Evolutionary conservation across 30 jellyfish, hydroid and myxozoan genomes (phyloP).

Genomic region (Morbakka virulenta): DNA sequence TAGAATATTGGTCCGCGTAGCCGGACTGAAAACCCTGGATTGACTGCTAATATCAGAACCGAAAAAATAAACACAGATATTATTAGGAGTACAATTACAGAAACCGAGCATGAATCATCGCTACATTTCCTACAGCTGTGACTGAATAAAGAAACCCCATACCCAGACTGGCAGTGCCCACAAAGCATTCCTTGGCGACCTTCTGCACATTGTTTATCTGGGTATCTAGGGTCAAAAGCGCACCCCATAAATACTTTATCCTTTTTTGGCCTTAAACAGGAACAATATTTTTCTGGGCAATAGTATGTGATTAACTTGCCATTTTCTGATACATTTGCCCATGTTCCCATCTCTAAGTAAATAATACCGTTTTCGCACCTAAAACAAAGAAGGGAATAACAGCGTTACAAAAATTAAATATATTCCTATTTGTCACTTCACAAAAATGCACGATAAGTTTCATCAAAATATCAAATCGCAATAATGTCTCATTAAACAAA

Average conservation of each 20-base stretch:
- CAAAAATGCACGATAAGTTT: not conserved
- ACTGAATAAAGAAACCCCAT: slow-evolving; percentile 26
- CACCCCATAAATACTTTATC: slow-evolving; percentile 8
- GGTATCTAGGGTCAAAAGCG: slow-evolving; percentile 16
- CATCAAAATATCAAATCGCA: no score
- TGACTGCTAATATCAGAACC: slow-evolving; percentile 20
- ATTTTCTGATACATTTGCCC: slow-evolving; percentile 27
- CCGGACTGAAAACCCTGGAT: slow-evolving; percentile 49
- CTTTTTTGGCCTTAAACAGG: slow-evolving; percentile 34
- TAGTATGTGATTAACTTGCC: slow-evolving; percentile 41
- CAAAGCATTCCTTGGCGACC: slow-evolving; percentile 62
- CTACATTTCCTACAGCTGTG: slow-evolving; percentile 30
- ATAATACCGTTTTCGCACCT: slow-evolving; percentile 49
- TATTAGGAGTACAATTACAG: not conserved
- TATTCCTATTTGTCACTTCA: not conserved
- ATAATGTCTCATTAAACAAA: not conserved
- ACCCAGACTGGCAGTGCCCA: slow-evolving; percentile 27
- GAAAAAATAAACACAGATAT: slow-evolving; percentile 22
- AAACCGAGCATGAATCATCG: not conserved
- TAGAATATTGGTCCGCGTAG: slow-evolving; percentile 71
- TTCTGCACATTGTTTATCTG: slow-evolving; percentile 45
- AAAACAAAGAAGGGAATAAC: no score
- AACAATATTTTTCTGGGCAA: slow-evolving; percentile 58
- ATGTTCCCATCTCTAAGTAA: not conserved
- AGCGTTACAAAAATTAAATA: not conserved